Evolutionary conservation across 1,140 invertebrate species (phyloP).

Genomic region (Drosophila lacteicornis): DNA sequence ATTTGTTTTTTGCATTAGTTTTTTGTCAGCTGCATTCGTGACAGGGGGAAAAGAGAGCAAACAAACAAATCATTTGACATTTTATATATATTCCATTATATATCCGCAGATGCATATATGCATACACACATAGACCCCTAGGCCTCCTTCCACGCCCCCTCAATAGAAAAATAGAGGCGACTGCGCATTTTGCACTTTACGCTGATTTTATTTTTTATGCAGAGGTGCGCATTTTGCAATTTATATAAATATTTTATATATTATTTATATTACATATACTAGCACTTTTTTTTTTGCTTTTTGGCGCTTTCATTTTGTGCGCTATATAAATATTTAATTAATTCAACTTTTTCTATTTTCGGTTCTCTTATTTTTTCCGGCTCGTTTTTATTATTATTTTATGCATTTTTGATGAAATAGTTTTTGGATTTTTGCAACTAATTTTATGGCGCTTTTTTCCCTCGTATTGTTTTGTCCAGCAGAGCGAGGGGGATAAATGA

Average conservation of each 20-base stretch:
- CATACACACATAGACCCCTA: conserved; percentile 20
- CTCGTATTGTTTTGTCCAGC: conserved; percentile 29
- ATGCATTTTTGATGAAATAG: conserved; percentile 81
- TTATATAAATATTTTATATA: conserved; percentile 83
- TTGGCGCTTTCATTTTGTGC: conserved; percentile 52
- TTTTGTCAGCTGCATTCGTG: conserved; percentile 44
- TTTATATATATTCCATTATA: conserved; percentile 69
- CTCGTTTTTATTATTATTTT: conserved; percentile 63
- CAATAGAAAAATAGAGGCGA: conserved; percentile 79
- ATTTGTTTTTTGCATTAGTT: conserved; percentile 80
- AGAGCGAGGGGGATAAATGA: conserved; percentile 4
- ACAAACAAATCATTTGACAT: conserved; percentile 70
- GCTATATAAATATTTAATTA: conserved; percentile 79
- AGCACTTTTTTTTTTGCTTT: conserved; percentile 49
- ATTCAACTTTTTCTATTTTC: conserved; percentile 71
- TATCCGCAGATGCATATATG: conserved; percentile 40
- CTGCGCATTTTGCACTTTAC: conserved; percentile 73
- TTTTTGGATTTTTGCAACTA: conserved; percentile 75
- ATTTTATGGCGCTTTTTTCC: conserved; percentile 56
- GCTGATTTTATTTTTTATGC: conserved; percentile 64
- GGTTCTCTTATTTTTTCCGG: conserved; percentile 22
- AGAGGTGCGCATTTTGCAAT: conserved; percentile 73
- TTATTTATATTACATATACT: conserved; percentile 79
- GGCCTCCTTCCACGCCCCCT: conserved; percentile 28
- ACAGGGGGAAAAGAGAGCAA: conserved; percentile 19